phyloP scores from a whole-genome alignment of 2,113 vertebrate species.

The Crotalus helleri region DNA sequence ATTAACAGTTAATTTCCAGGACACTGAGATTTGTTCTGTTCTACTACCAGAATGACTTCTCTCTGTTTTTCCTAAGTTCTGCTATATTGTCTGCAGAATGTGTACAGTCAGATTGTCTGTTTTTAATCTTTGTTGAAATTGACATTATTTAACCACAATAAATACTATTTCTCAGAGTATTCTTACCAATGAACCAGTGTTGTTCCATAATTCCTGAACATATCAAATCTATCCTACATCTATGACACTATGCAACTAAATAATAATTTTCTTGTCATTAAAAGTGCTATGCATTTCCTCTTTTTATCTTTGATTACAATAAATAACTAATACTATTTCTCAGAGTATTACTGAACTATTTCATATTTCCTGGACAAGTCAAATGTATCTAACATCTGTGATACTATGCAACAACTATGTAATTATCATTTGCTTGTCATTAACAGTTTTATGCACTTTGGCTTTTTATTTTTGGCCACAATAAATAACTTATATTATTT shows the following conservation, averaged over 20 bases:
- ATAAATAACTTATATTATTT: not conserved
- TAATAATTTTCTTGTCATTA: not conserved
- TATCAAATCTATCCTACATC: not conserved
- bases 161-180: not conserved
- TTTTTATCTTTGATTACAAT: not conserved
- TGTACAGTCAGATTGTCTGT: not conserved
- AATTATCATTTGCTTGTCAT: not conserved
- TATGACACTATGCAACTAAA: not conserved
- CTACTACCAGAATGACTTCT: not conserved
- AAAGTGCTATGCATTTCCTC: not conserved
- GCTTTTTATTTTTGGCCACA: not conserved
- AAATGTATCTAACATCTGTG: accelerated
- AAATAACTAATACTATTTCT: not conserved
- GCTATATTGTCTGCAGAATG: not conserved
- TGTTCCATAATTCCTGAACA: not conserved
- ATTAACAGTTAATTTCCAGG: not conserved
- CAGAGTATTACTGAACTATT: not conserved
- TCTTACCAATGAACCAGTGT: not conserved
- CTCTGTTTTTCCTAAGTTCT: not conserved
- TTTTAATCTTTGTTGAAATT: not conserved
- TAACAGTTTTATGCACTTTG: not conserved
- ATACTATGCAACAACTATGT: not conserved
- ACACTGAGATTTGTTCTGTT: not conserved
- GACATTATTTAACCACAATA: not conserved
- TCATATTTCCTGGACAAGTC: not conserved